These are phyloP conservation scores for Callyntrura guangdongensis DNA, from an alignment of 2,888 invertebrate species.

Conservation along the genomic window DNA sequence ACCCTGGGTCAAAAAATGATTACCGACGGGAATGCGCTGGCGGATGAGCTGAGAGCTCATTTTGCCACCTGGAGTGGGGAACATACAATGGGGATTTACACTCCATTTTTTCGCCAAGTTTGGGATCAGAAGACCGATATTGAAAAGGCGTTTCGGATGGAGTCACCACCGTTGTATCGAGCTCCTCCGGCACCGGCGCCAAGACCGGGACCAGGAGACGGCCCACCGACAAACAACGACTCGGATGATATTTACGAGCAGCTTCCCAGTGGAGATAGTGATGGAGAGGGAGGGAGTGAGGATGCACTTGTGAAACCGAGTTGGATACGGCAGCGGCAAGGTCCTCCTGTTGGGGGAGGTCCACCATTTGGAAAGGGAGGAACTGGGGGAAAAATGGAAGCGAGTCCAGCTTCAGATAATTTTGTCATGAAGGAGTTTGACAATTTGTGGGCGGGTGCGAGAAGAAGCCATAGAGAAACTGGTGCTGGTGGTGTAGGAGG, in stretches of 20 bases:
- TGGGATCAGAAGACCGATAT: slow-evolving; percentile 98
- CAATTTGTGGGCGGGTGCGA: slow-evolving; percentile 84
- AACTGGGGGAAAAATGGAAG: slow-evolving; percentile 81
- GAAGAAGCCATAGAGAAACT: slow-evolving; percentile 82
- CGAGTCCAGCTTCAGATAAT: slow-evolving; percentile 82
- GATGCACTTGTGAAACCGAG: slow-evolving; percentile 83
- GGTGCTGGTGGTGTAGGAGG: slow-evolving; percentile 73
- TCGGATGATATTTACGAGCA: slow-evolving; percentile 89
- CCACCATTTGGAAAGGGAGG: slow-evolving; percentile 50
- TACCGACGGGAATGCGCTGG: slow-evolving; percentile 96
- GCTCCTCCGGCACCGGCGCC: slow-evolving; percentile 83
- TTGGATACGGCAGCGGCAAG: slow-evolving; percentile 81
- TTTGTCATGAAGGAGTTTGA: slow-evolving; percentile 84
- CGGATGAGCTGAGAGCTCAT: slow-evolving; percentile 95
- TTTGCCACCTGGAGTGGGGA: slow-evolving; percentile 94
- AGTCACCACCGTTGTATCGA: slow-evolving; percentile 84
- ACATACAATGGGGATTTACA: slow-evolving; percentile 89
- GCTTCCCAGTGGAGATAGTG: slow-evolving; percentile 90
- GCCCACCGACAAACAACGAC: slow-evolving; percentile 82
- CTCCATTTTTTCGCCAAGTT: slow-evolving; percentile 98
- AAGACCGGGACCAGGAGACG: slow-evolving; percentile 79
- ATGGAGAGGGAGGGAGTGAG: slow-evolving; percentile 86
- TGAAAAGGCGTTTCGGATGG: slow-evolving; percentile 91
- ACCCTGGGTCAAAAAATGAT: slow-evolving; percentile 96
- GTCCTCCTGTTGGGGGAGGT: slow-evolving; percentile 67